A percentile compares a stretch with the other conserved stretches of the same genome.
phyloP scores from a whole-genome alignment of 2,888 invertebrate genomes.

The Apotomis betuletana region DNA sequence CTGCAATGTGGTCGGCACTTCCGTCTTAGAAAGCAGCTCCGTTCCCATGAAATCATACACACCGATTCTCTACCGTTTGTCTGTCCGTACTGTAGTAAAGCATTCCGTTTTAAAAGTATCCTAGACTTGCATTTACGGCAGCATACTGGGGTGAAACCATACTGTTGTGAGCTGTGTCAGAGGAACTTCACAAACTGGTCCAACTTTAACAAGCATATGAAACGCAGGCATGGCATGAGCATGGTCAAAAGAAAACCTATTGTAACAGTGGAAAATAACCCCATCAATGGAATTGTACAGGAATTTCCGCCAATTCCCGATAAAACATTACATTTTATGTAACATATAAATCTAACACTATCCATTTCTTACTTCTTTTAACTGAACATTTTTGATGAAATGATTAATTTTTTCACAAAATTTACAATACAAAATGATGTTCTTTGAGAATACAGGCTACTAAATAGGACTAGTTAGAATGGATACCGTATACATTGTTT shows the following conservation, averaged over 20 bases:
- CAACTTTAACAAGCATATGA: constrained; percentile 91
- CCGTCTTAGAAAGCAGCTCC: constrained; percentile 65
- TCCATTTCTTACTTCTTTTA: no score
- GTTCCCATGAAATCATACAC: constrained; percentile 87
- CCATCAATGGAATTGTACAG: background rate
- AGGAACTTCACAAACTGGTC: constrained; percentile 89
- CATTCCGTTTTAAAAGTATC: constrained; percentile 87
- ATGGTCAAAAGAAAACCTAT: constrained; percentile 61
- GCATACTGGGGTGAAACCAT: constrained; percentile 87
- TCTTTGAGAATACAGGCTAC: no score
- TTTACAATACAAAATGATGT: no score
- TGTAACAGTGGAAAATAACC: background rate
- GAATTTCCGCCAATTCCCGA: background rate
- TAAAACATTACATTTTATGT: constrained; percentile 1
- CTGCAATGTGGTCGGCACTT: constrained; percentile 63
- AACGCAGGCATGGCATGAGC: constrained; percentile 85
- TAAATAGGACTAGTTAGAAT: no score
- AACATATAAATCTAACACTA: background rate
- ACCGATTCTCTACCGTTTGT: constrained; percentile 88
- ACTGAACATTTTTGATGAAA: no score
- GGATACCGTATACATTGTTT: no score
- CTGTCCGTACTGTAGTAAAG: constrained; percentile 87
- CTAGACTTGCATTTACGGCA: constrained; percentile 86
- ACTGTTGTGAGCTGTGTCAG: constrained; percentile 87
- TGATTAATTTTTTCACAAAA: no score